These are phyloP conservation scores for Ophiothrix spiculata DNA, from an alignment of 35 echinoderm and acorn worm species.

Conservation along the genomic window DNA sequence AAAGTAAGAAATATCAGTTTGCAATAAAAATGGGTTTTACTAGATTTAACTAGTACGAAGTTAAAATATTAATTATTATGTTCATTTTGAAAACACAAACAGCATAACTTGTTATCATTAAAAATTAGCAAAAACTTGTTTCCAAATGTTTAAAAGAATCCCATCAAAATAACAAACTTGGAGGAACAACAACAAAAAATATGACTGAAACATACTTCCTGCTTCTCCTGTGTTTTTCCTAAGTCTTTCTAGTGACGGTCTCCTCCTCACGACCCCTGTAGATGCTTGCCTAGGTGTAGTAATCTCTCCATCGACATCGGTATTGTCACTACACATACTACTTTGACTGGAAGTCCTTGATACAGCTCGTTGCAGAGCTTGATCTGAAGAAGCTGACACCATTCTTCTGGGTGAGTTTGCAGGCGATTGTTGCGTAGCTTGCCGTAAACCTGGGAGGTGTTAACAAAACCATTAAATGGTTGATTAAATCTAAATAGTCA, in stretches of 20 bases:
- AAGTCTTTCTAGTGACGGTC: constrained; percentile 75
- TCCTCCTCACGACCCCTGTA: constrained; percentile 66
- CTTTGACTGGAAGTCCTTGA: constrained; percentile 62
- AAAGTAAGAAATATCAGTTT: no score
- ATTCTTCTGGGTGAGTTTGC: constrained; percentile 64
- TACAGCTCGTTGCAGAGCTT: constrained; percentile 47
- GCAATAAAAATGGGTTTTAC: no score
- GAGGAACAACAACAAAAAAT: no score
- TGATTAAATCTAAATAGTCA: no score
- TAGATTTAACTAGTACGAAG: no score
- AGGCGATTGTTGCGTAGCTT: constrained; percentile 69
- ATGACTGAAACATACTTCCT: constrained; percentile 8
- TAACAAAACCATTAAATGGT: no score
- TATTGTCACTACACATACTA: constrained; percentile 53
- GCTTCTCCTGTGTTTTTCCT: constrained; percentile 42
- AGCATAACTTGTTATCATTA: no score
- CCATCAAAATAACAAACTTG: no score
- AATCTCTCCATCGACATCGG: constrained; percentile 41
- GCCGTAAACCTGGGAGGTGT: constrained; percentile 62
- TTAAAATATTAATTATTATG: no score
- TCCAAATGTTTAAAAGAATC: no score
- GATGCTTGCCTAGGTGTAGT: background rate
- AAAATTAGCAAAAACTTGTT: no score
- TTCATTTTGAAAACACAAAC: no score
- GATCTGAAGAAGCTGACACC: constrained; percentile 55